phyloP scores from a whole-genome alignment of 92 coral and sea anemone species.

The Epizoanthus fatuus region DNA sequence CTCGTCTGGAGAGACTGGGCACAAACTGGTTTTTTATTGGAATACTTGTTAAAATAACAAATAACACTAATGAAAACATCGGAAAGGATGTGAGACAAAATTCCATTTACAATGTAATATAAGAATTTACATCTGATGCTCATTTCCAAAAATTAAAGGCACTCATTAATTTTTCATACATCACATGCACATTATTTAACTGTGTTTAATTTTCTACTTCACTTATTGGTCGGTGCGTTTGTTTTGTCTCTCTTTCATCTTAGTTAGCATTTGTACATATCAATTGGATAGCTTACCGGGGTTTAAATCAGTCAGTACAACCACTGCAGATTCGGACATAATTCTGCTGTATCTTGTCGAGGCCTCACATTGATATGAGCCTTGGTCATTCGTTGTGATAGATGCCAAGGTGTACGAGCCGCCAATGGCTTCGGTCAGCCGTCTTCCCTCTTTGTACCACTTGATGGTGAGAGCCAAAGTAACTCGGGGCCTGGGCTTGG shows the following conservation, averaged over 20 bases:
- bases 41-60: too few relatives aligned
- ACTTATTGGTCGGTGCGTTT: not conserved
- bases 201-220: too few relatives aligned
- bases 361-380: conserved; percentile 9
- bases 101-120: too few relatives aligned
- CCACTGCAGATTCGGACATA: not conserved
- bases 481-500: not conserved
- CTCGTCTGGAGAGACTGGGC: too few relatives aligned
- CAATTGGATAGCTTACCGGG: too few relatives aligned
- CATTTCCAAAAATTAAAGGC: too few relatives aligned
- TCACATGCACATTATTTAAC: too few relatives aligned
- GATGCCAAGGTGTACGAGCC: not conserved
- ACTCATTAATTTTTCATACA: too few relatives aligned
- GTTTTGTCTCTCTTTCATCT: not conserved
- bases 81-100: too few relatives aligned
- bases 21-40: too few relatives aligned
- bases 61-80: too few relatives aligned
- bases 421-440: not conserved
- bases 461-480: not conserved
- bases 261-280: not conserved
- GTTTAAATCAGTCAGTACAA: conserved; percentile 9
- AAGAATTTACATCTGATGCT: too few relatives aligned
- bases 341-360: not conserved
- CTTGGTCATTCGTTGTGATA: conserved; percentile 12
- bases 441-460: conserved; percentile 22